These are phyloP conservation scores for Suricata suricatta DNA, from an alignment of 2,113 vertebrate species.

Conservation along the genomic window DNA sequence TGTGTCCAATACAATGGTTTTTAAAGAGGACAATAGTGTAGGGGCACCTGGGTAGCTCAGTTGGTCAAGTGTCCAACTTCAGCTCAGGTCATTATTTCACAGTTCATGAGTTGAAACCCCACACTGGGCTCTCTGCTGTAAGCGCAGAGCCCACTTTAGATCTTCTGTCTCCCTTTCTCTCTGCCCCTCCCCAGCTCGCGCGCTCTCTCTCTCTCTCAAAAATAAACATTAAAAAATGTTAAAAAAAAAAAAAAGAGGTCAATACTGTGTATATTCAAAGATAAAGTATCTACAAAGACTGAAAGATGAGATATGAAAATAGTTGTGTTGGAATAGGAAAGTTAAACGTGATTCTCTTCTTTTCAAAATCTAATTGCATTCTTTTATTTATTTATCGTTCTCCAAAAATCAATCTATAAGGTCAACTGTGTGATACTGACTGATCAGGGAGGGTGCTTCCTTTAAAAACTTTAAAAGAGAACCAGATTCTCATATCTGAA, in stretches of 20 bases:
- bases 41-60: too few species aligned
- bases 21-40: background rate
- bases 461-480: background rate
- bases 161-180: too few species aligned
- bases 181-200: too few species aligned
- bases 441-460: background rate
- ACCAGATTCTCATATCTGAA: background rate
- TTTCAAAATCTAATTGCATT: background rate
- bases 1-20: background rate
- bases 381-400: background rate
- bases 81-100: too few species aligned
- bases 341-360: conserved; percentile 16
- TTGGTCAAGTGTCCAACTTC: too few species aligned
- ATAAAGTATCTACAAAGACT: background rate
- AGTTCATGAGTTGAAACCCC: too few species aligned
- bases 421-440: background rate
- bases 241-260: too few species aligned
- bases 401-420: background rate
- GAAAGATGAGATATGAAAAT: background rate
- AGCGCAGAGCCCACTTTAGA: too few species aligned
- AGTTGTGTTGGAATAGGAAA: background rate
- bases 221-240: too few species aligned
- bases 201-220: too few species aligned
- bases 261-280: background rate
- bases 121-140: too few species aligned